Evolutionary conservation across 2,888 invertebrate species (phyloP), one percentile per base, ranked within the genome.

Genomic region (Sarcophaga carnaria): DNA sequence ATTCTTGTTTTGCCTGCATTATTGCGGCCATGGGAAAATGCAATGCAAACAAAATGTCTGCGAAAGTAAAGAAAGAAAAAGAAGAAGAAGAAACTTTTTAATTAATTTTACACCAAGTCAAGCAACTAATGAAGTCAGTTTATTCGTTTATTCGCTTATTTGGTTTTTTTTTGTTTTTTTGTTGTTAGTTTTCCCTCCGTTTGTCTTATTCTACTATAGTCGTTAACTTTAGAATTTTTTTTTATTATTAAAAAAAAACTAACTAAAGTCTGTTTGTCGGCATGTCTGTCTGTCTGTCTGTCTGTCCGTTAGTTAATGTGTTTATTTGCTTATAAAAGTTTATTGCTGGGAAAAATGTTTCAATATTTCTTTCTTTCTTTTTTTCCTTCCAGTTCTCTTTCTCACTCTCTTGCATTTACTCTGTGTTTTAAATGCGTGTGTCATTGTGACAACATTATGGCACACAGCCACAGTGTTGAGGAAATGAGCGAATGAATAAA

Each of bases 31-130:
- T 76, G 49, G 86, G 84, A 81, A 81, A 87, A 79, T 83, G 75
- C 70, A 78, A 8, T 37, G 37, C 59, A 59, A 77, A 66, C 22
- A 49, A 66, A 78, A 54, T 2, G 54, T 54, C 12, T 14, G 17
- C 54, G 17, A 54, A 54, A 0, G 17, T 54, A 12, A 17, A 54
- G 4, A 49, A 17, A 4, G 3, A 54, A 14, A 3, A 14, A 17
- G 0, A 54, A 54, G 17, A 54, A 54, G 54, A 71, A 79, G 70
- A 79, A 79, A 87, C 75, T 84, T 87, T 82, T 84, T 84, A 84
- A 84, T 87, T 81, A 84, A 87, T 75, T 84, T 87, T 81, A 71
- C 69, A 84, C 75, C 83, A 83, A 83, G 78, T 83, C 83, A 78
- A 80, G 80, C 78, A 83, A 81, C 74, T 78, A 86, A 80, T 81